A percentile compares a stretch with the other conserved stretches of the same genome.
phyloP scores from a whole-genome alignment of 2,797 vertebrate genomes.

The Lagodon rhomboides region DNA sequence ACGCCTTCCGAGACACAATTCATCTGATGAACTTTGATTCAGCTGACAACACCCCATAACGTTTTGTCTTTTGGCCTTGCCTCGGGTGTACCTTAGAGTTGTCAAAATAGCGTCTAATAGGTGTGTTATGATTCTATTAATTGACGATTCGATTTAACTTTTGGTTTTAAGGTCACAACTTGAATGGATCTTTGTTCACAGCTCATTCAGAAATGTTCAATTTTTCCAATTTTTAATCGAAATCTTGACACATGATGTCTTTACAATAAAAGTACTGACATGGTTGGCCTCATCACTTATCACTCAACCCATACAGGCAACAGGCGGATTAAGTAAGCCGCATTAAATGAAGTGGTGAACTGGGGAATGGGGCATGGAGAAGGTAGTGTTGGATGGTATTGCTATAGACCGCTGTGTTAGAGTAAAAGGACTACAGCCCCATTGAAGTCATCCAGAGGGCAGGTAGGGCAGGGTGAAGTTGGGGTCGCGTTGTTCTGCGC shows the following conservation, averaged over 20 bases:
- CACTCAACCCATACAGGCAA: constrained; percentile 1
- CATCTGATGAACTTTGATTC: constrained; percentile 4
- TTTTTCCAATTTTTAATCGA: too few relatives aligned
- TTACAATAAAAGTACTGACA: neutral
- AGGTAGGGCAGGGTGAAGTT: constrained; percentile 81
- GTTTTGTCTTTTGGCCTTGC: neutral
- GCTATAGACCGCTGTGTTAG: constrained; percentile 11
- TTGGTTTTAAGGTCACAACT: too few relatives aligned
- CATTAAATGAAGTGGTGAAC: constrained; percentile 44
- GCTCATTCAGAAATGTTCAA: too few relatives aligned
- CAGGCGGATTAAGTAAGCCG: constrained; percentile 41
- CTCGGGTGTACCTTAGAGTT: neutral
- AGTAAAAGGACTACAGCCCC: constrained; percentile 22
- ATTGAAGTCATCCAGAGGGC: constrained; percentile 66
- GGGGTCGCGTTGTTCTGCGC: constrained; percentile 70
- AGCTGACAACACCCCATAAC: neutral
- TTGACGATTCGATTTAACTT: too few relatives aligned
- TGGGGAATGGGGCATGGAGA: neutral
- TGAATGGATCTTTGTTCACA: too few relatives aligned
- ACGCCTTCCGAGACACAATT: neutral
- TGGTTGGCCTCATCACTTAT: neutral
- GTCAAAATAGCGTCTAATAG: too few relatives aligned
- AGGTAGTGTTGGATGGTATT: neutral
- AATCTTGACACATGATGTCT: neutral
- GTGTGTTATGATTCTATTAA: too few relatives aligned